Evolutionary conservation across 2,113 vertebrate genomes (phyloP), one percentile per base, ranked within the genome.

Genomic region (Panthera tigris): DNA sequence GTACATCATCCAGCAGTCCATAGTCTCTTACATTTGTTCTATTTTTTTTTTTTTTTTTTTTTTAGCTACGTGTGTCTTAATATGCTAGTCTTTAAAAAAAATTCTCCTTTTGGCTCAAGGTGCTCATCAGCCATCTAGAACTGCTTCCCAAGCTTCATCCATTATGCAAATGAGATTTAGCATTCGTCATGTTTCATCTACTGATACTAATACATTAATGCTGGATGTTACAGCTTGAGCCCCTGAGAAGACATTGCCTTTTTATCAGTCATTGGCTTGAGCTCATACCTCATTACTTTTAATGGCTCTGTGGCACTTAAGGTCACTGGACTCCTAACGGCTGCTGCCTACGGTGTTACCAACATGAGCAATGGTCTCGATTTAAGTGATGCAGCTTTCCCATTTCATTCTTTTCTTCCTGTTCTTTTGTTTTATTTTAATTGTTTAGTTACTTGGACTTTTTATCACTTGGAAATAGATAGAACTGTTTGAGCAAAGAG

Each of bases 161-260:
- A 96, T 98, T 99, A 99, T 98, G 98, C 97, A 98, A 98, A 99
- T 98, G 97, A 98, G 98, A 96, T 95, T 85, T 96, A 94, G 73
- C 91, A 96, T 96, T 98, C 7, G 0, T 98, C 98, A 97, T 97
- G 97, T 98, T 98, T 98, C 98, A 98, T 98, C 97, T 98, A 91
- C 97, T 98, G 98, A 97, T 98, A 91, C 94, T 96, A 97, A 98
- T 98, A 97, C 92, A 98, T 97, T 98, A 98, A 98, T 90, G 76
- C 87, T 97, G 88, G 61, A 97, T 97, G 94, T 96, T 98, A 95
- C 96, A 98, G 92, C 82, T 33, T 86, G 25, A 98, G 90, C 73
- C 91, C 65, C 90, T 50, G 92, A 98, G 96, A 98, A 99, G 93
- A 82, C 97, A 95, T 11, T 96, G 82, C 82, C 95, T 98, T 97